phyloP scores from a whole-genome alignment of 2,797 vertebrate species.

The Saxicola maurus region DNA sequence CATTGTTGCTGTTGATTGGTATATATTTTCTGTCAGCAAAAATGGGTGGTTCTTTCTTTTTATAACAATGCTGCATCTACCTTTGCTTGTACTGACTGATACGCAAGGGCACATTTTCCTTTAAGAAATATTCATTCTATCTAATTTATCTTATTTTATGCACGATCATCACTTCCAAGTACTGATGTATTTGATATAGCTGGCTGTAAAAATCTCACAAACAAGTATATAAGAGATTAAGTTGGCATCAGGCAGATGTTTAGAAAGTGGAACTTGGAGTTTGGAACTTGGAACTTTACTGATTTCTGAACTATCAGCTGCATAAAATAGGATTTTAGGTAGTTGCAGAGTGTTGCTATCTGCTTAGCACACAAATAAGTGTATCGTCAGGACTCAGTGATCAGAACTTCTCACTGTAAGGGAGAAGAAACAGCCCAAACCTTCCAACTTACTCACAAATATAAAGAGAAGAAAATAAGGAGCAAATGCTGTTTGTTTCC shows the following conservation, averaged over 20 bases:
- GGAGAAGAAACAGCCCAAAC: not conserved
- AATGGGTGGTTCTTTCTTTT: not conserved
- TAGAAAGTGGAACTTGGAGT: not conserved
- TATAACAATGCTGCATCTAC: not conserved
- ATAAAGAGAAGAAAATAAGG: not conserved
- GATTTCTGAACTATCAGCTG: not conserved
- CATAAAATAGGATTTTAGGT: not conserved
- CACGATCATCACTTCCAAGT: not conserved
- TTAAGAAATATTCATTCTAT: not conserved
- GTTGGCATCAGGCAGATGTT: not conserved
- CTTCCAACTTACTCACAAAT: not conserved
- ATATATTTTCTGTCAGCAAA: conserved; percentile 7
- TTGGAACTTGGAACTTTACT: not conserved
- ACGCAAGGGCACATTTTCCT: not conserved
- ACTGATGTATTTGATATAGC: not conserved
- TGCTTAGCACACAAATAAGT: not conserved
- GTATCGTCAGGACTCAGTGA: rapidly evolving
- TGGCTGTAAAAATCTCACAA: not conserved
- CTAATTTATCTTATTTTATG: not conserved
- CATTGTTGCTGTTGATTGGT: conserved; percentile 3
- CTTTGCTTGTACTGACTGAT: not conserved
- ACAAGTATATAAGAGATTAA: not conserved
- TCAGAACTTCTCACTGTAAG: not conserved
- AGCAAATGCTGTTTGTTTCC: not conserved
- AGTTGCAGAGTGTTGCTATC: not conserved